Evolutionary conservation across 2,113 vertebrate genomes (phyloP), one percentile per base, ranked within the genome.

Genomic region (Bucco capensis): DNA sequence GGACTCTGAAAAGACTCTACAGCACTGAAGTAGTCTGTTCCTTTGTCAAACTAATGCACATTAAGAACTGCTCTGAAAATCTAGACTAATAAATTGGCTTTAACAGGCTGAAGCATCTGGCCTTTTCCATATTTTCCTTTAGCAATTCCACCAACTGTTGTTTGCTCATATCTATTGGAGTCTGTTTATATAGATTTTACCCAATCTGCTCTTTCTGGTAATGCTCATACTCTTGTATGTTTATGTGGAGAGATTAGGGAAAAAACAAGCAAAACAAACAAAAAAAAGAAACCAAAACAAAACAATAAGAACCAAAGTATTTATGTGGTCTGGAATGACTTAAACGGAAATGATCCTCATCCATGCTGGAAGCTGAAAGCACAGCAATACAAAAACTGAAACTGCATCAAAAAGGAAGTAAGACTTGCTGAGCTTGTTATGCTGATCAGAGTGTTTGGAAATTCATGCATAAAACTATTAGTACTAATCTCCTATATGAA

Each of bases 111-210:
- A 25, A 85, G 84, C 85, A 94, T 88, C 89, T 93, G 88, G 80
- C 49, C 70, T 77, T 91, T 53, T 85, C 88, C 58, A 67, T 76
- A 81, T 88, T 91, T 94, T 91, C 89, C 80, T 73, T 91, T 62
- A 85, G 80, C 54, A 53, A 44, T 94, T 88, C 80, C 53, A 76
- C 85, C 92, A 91, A 88, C 89, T 94, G 92, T 94, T 94, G 92
- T 94, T 94, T 94, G 75, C 70, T 88, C 80, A 42, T 81, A 77
- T 85, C 89, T 85, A 30, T 70, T 85, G 70, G 44, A 72, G 53
- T 85, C 75, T 94, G 85, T 94, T 94, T 91, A 88, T 81, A 62
- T 62, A 88, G 88, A 88, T 88, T 73, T 80, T 94, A 75, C 75
- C 80, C 89, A 88, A 42, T 94, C 80, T 91, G 89, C 75, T 88